Evolutionary conservation across 2,113 vertebrate genomes (phyloP), one percentile per base, ranked within the genome.

Genomic region (Genyomyrus donnyi): DNA sequence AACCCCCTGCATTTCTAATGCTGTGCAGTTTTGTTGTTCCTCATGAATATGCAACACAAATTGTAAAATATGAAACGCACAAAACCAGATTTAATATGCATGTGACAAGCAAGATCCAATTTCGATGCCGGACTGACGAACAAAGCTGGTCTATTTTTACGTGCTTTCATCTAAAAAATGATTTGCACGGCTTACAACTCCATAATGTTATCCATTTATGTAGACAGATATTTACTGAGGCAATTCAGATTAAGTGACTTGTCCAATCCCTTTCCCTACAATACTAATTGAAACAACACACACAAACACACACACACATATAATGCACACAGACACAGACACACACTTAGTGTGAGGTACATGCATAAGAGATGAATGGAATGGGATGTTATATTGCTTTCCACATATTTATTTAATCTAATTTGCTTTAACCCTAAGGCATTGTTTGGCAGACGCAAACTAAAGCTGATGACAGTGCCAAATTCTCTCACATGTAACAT

Each of bases 1-100:
- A 91, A 91, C 92, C 91, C 91, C 91, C 91, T 87, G 62, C 90
- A 88, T 62, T 89, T 48, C 42, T 84, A 56, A 53, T 56, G 74
- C 50, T 46, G 8, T 85, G 31, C 53, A 85, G 39, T 62, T 83
- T 39, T 89, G 39, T 89, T 85, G 52, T 58, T 58, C 4, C 89
- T 89, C 52, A 89, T 89, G 80, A 85, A 85, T 89, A 89, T 89
- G 89, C 89, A 85, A 85, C 24, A 85, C 11, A 58, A 85, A 39
- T 62, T 62, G 42, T 58, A 85, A 88, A 84, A 62, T 84, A 88
- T 88, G 31, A 85, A 89, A 7, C 3, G 24, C 49, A 62, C 27
- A 52, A 80, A 85, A 58, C 39, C 87, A 49, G 80, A n/a, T 46
- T 85, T 58, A 89, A 89, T 56, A 85, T 89, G 77, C 89, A 46